Percentiles rank a stretch among this genome's conserved stretches.
phyloP scores from a whole-genome alignment of 2,797 vertebrate species.

The Iguana delicatissima region DNA sequence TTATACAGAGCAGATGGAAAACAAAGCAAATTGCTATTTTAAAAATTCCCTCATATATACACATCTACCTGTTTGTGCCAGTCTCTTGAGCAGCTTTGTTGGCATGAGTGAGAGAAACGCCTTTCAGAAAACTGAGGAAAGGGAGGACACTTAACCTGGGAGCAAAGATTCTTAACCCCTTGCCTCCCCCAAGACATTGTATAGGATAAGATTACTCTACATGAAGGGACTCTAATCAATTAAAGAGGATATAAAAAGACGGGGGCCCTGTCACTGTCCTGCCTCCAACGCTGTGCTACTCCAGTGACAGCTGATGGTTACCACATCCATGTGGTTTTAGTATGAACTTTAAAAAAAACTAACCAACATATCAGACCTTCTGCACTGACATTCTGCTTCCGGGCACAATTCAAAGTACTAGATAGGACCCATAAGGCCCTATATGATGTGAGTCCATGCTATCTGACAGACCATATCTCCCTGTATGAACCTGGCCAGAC shows the following conservation, averaged over 20 bases:
- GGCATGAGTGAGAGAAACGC: too few species aligned
- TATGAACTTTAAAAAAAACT: too few species aligned
- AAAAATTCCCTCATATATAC: background rate
- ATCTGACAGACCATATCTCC: too few species aligned
- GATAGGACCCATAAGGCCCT: too few species aligned
- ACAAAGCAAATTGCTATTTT: background rate
- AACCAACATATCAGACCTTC: too few species aligned
- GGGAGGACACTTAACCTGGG: background rate
- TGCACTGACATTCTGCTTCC: too few species aligned
- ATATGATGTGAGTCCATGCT: too few species aligned
- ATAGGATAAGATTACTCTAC: background rate
- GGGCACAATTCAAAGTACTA: too few species aligned
- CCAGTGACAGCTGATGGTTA: too few species aligned
- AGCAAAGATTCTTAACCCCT: background rate
- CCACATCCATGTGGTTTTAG: too few species aligned
- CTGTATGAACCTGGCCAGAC: too few species aligned
- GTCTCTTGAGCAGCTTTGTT: background rate
- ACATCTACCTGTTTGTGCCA: background rate
- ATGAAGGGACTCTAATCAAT: background rate
- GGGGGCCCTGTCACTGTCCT: background rate
- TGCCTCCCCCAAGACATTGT: too few species aligned
- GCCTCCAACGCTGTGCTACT: background rate
- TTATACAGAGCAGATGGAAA: background rate
- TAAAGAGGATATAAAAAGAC: background rate
- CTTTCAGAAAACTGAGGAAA: background rate